phyloP scores from a whole-genome alignment of 2,113 vertebrate species.

The Perca flavescens region DNA sequence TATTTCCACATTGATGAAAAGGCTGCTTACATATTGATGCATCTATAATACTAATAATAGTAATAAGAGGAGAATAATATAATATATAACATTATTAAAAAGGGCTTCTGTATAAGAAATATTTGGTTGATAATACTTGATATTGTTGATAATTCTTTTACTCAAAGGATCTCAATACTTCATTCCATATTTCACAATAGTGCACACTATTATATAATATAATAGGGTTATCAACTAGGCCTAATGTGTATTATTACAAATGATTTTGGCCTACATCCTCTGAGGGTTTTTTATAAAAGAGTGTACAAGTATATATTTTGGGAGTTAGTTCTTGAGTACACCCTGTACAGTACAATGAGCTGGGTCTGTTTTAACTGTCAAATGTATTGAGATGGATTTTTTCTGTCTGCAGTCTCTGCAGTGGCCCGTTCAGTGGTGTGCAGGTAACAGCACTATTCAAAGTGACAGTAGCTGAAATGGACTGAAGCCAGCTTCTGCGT shows the following conservation, averaged over 20 bases:
- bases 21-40: background rate
- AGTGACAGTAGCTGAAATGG: slow-evolving; percentile 71
- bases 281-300: background rate
- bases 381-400: slow-evolving; percentile 41
- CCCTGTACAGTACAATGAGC: background rate
- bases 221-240: background rate
- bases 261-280: background rate
- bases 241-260: background rate
- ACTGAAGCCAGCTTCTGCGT: slow-evolving; percentile 59
- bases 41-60: background rate
- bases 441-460: slow-evolving; percentile 70
- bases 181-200: background rate
- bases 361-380: slow-evolving; percentile 31
- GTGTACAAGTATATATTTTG: background rate
- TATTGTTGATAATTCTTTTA: background rate
- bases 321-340: slow-evolving; percentile 9
- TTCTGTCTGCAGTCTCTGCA: slow-evolving; percentile 49
- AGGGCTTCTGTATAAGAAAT: background rate
- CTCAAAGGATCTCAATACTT: background rate
- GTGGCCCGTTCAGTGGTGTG: slow-evolving; percentile 32
- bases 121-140: background rate
- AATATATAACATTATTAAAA: background rate
- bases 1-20: background rate
- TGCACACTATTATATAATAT: background rate
- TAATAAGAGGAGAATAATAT: background rate